phyloP scores from a whole-genome alignment of 2,797 vertebrate genomes.

The Crenuchus spilurus region DNA sequence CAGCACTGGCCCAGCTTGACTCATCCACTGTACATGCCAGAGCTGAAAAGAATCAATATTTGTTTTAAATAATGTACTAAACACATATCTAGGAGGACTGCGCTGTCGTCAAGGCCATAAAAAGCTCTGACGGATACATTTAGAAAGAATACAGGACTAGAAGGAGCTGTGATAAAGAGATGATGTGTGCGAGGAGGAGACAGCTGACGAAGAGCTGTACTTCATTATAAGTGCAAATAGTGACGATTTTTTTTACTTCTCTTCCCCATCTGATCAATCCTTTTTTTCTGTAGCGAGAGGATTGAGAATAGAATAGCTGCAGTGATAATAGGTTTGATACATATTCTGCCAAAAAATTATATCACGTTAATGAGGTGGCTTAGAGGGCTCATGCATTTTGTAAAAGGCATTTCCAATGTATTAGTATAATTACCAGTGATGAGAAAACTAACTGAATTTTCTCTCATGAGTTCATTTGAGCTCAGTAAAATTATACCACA shows the following conservation, averaged over 20 bases:
- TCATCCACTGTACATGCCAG: slow-evolving; percentile 3
- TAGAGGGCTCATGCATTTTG: slow-evolving; percentile 91
- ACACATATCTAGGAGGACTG: slow-evolving; percentile 33
- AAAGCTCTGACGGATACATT: slow-evolving; percentile 57
- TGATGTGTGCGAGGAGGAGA: slow-evolving; percentile 25
- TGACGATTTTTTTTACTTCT: slow-evolving; percentile 72
- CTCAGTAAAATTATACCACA: slow-evolving; percentile 85
- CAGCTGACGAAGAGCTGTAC: slow-evolving; percentile 55
- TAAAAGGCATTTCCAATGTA: slow-evolving; percentile 90
- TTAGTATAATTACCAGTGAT: slow-evolving; percentile 95
- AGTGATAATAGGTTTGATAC: slow-evolving; percentile 90
- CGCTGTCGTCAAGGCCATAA: slow-evolving; percentile 9
- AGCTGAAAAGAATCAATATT: slow-evolving; percentile 48
- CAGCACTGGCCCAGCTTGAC: not conserved
- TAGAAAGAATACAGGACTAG: slow-evolving; percentile 31
- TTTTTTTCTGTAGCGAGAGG: slow-evolving; percentile 58
- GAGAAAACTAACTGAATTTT: slow-evolving; percentile 94
- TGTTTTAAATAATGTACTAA: slow-evolving; percentile 45
- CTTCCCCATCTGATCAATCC: slow-evolving; percentile 71
- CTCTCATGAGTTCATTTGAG: slow-evolving; percentile 90
- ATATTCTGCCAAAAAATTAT: slow-evolving; percentile 89
- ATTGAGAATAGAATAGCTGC: slow-evolving; percentile 75
- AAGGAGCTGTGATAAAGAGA: slow-evolving; percentile 28
- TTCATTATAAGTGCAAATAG: slow-evolving; percentile 73
- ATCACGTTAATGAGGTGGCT: slow-evolving; percentile 89